Base-by-base conservation (phyloP, 2,113 vertebrate genomes). In the Gasterosteus aculeatus region DNA sequence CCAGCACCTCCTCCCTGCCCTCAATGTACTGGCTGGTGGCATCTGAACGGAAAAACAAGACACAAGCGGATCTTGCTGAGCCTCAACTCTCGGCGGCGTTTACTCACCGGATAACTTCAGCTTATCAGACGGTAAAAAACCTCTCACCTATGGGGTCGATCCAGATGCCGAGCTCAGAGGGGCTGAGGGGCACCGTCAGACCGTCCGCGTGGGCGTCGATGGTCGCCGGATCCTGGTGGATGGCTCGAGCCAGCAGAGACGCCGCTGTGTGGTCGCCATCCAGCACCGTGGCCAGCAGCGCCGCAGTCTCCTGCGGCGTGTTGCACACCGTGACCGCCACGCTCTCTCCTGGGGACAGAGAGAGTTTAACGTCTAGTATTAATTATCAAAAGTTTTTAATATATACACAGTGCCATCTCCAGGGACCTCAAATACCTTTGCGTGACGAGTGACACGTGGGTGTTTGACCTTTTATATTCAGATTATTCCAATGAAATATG, bases 81-180 rank as follows among this genome's bases (percentile, higher is more conserved):
- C 53, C 6, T 64, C 41, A 47, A 10, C 11, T 46, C 5, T 31
- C 49, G 2, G 35, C 26, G 0, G 11, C 10, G 3, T 6, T 71
- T 63, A 57, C 29, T 6, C 35, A 4, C 6, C 29, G 5, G 18
- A 44, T 31, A 7, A 0, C 12, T 47, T 1, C 19, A 18, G 2
- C 29, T 19, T 7, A 26, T 19, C n/a, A 18, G n/a, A 22, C 16
- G 7, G 2, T 7, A 44, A 15, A 46, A 19, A 29, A 41, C 12
- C 12, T 14, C 22, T 81, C 91, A 96, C 95, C 94, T 12, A 93
- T 94, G 35, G 95, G 95, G 87, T 95, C 95, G 3, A 95, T 95
- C 95, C 94, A 95, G 71, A 95, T 87, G 69, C 84, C 93, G 59
- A 95, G 64, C 57, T 94, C 91, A 6, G 82, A 83, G 0, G 91